Evolutionary conservation across 2,888 invertebrate species (phyloP).

Genomic region (Monopis laevigella): DNA sequence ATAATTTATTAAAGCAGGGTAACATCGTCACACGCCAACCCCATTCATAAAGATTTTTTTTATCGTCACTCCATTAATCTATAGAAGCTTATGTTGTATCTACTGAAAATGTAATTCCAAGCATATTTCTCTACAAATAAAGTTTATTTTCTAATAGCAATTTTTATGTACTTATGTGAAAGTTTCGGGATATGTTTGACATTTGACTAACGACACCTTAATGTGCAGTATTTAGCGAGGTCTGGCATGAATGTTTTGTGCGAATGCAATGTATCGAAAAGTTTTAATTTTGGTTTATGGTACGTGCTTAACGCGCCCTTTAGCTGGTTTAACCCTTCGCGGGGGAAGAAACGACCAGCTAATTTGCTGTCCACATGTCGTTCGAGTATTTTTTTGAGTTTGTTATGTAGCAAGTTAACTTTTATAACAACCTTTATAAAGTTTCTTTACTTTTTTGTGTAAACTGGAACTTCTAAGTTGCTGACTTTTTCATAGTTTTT

Average conservation of each 20-base stretch:
- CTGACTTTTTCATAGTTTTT: too few relatives aligned
- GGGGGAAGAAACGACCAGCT: conserved; percentile 9
- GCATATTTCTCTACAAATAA: too few relatives aligned
- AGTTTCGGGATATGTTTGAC: conserved; percentile 23
- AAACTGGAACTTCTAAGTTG: too few relatives aligned
- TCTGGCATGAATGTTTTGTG: conserved; percentile 53
- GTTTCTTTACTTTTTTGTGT: too few relatives aligned
- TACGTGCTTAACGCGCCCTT: conserved; percentile 40
- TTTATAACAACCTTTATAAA: too few relatives aligned
- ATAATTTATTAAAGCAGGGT: conserved; percentile 51
- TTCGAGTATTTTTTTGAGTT: not conserved
- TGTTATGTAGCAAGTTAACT: too few relatives aligned
- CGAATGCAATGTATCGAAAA: conserved; percentile 59
- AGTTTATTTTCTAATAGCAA: not conserved
- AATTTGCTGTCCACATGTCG: conserved; percentile 12
- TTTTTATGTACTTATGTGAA: not conserved
- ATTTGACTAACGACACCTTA: conserved; percentile 63
- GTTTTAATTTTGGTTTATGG: conserved; percentile 65
- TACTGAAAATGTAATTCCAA: too few relatives aligned
- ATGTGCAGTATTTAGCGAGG: conserved; percentile 58
- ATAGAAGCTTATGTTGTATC: not conserved
- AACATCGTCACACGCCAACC: conserved; percentile 44
- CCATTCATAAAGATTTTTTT: conserved; percentile 54
- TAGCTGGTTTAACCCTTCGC: conserved; percentile 21
- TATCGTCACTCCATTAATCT: conserved; percentile 24